Evolutionary conservation across 92 coral and sea anemone species (phyloP).

Genomic region (Ricordea florida): DNA sequence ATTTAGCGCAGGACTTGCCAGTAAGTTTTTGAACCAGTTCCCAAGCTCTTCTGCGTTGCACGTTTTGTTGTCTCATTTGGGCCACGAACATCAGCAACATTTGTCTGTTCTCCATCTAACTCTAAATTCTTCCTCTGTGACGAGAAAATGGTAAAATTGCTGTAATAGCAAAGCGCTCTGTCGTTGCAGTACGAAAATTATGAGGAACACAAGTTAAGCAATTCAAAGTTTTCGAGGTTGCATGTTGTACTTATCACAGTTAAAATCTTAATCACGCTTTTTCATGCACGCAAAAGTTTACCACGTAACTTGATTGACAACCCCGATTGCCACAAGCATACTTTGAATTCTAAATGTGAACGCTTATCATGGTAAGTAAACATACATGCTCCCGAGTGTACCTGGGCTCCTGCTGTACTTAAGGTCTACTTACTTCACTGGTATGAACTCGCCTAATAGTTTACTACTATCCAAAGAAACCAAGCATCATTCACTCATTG

Average conservation of each 20-base stretch:
- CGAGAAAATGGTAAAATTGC: not conserved
- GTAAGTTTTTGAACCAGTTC: conserved; percentile 30
- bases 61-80: not conserved
- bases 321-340: not conserved
- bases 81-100: conserved; percentile 11
- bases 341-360: not conserved
- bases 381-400: not conserved
- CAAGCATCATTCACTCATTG: conserved; percentile 37
- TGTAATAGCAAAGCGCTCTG: not conserved
- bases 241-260: not conserved
- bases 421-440: conserved; percentile 2
- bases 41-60: conserved; percentile 32
- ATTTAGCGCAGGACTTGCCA: conserved; percentile 16
- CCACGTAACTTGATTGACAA: not conserved
- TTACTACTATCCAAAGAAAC: conserved; percentile 6
- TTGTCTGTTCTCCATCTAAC: conserved; percentile 33
- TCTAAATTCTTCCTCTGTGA: conserved; percentile 42
- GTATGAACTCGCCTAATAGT: not conserved
- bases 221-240: not conserved
- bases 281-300: not conserved
- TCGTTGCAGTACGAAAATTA: not conserved
- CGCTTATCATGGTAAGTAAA: conserved; percentile 4
- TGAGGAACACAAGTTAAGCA: not conserved
- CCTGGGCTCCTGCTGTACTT: not conserved
- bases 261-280: not conserved